A percentile compares a stretch with the other conserved stretches of the same genome.
Evolutionary conservation across 2,888 invertebrate genomes (phyloP).

Genomic region (Lycocerus yunnanus): DNA sequence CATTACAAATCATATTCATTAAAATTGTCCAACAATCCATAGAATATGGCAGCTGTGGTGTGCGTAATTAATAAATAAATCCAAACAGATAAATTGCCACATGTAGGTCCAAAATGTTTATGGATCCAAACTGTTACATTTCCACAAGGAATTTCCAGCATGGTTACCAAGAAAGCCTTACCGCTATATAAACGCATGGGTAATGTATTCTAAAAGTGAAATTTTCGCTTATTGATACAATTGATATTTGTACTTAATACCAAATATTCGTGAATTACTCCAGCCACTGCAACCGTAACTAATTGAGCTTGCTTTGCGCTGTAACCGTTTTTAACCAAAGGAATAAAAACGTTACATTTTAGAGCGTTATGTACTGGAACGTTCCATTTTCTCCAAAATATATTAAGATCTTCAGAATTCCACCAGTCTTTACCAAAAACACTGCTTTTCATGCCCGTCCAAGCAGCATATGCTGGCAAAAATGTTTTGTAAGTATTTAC

Average conservation of each 20-base stretch:
- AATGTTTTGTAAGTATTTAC: neutral
- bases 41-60: neutral
- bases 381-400: conserved; percentile 22
- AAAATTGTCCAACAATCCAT: neutral
- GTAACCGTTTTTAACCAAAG: conserved; percentile 7
- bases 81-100: conserved; percentile 11
- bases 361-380: conserved; percentile 3
- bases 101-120: neutral
- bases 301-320: neutral
- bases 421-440: conserved; percentile 15
- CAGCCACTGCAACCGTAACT: conserved; percentile 7
- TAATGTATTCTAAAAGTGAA: conserved; percentile 4
- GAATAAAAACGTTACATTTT: conserved; percentile 8
- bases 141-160: conserved; percentile 8
- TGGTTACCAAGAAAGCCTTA: neutral
- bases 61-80: conserved; percentile 4
- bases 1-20: neutral
- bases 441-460: conserved; percentile 1
- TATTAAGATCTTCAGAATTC: neutral
- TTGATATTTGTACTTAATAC: neutral
- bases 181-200: conserved; percentile 11
- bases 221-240: neutral
- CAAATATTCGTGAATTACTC: conserved; percentile 15
- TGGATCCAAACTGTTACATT: neutral
- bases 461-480: conserved; percentile 5